Evolutionary conservation across 2,888 invertebrate species (phyloP), one percentile per base, ranked within the genome.

Genomic region (Temnothorax ravouxi): DNA sequence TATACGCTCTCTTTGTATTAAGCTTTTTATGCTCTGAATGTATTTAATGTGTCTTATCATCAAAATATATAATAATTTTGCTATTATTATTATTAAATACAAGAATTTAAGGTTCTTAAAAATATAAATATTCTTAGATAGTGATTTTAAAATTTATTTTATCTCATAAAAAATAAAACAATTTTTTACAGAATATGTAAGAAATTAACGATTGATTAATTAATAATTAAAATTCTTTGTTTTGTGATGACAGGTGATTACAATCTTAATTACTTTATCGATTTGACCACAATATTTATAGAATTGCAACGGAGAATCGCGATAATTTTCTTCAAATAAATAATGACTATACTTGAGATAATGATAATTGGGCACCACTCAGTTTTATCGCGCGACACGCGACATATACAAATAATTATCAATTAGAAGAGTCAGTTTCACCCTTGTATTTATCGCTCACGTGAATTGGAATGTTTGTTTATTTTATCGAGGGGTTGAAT

Each of bases 371-470:
- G 41, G n/a, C 9, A n/a, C 25, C 4, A 50, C 21, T 76, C 5
- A 52, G 13, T 67, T 67, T 56, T 50, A n/a, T 41, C 64, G 52
- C 52, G 38, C 18, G 34, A 56, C 21, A 56, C 29, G 64, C 8
- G 38, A 44, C 8, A 29, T 71, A 5, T 34, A 44, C 18, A 18
- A 5, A 59, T 47, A 47, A 67, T 67, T 67, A 15, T 34, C 25
- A 21, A 47, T 79, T 47, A 34, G 13, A 38, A 47, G 44, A 15
- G 6, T 9, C 2, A 56, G 21, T 52, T 4, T 3, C n/a, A 50
- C 1, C 15, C 8, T 9, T 2, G 41, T 77, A 41, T 34, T n/a
- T 29, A 38, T 76, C 15, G 6, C 6, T 47, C 25, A 38, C 6
- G 18, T 38, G 21, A 50, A 52, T 66, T 5, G n/a, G 41, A 13